Conservation (phyloP, 2,113 vertebrate species). For the Carassius carassius region DNA sequence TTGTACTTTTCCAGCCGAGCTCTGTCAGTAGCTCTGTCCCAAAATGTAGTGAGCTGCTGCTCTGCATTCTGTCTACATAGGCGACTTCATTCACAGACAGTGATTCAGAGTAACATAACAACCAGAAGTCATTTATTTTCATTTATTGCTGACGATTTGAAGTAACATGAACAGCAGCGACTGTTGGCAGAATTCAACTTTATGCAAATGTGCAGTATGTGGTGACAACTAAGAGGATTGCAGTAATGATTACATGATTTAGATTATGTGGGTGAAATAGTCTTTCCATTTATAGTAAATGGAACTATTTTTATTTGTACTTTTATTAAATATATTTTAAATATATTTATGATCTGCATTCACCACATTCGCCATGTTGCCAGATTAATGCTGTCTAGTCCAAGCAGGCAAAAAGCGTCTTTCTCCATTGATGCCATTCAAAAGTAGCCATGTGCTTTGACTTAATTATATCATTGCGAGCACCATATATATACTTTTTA, state of each 20-base stretch:
- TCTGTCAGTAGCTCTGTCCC: slow-evolving; percentile 9
- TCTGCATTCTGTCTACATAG: neutral
- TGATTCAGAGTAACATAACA: neutral
- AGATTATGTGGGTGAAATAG: neutral
- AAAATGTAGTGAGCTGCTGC: slow-evolving; percentile 10
- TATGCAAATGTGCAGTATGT: neutral
- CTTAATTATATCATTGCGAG: neutral
- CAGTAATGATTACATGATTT: neutral
- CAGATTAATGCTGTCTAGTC: neutral
- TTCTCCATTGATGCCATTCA: neutral
- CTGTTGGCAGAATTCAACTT: neutral
- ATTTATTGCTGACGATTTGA: neutral
- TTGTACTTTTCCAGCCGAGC: slow-evolving; percentile 14
- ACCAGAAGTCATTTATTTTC: slow-evolving; percentile 25
- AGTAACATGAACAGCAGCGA: neutral
- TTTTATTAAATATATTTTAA: neutral
- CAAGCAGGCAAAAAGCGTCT: neutral
- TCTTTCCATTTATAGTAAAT: neutral
- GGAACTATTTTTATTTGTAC: neutral
- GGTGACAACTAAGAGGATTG: neutral
- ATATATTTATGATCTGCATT: slow-evolving; percentile 5
- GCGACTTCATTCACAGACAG: neutral
- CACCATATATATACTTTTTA: neutral
- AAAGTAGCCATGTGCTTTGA: neutral
- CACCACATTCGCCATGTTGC: neutral